Base-by-base conservation (phyloP, 2,888 invertebrate genomes). In the Eristalis intricaria region DNA sequence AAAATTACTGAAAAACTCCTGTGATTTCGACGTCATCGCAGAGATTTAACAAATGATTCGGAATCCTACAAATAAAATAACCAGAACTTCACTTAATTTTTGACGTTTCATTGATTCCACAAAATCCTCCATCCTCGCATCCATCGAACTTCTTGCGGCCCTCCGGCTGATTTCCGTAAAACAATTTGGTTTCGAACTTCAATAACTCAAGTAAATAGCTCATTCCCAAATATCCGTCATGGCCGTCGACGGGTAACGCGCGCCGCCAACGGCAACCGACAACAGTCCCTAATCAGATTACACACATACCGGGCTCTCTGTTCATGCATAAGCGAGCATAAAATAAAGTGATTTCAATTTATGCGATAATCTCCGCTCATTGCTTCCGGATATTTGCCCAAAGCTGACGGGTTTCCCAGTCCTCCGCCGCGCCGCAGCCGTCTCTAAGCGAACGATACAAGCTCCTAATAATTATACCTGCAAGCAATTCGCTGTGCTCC, bases 291-390 rank as follows among this genome's bases (percentile, higher is more conserved):
- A 80, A 84, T 80, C 76, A 76, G 63, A 81, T 80, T 80, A 73
- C 61, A 84, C 76, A 13, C 35, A 65, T 29, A 32, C 8, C 15
- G n/a, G 11, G 23, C 60, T 13, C 60, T 15, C 61, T 40, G 65
- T 63, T 73, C 68, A 74, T 69, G 74, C 81, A 63, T 68, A 75
- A 50, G 35, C 58, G 66, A 50, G 68, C 76, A 85, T 63, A 68
- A 76, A 85, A 76, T 81, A 85, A 85, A 85, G 68, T 63, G 81
- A 73, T 77, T 85, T 77, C 73, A 81, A 85, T 85, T 81, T 85
- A 85, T 81, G 73, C 76, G 84, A 85, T 85, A 85, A 77, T 85
- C 76, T 81, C 68, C 26, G 43, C 71, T 84, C 84, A 85, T 81
- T 85, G 84, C 84, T 81, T 85, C 76, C 73, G 76, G 84, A 81